Evolutionary conservation across 2,888 invertebrate genomes (phyloP).

Genomic region (Tenthredo notha): DNA sequence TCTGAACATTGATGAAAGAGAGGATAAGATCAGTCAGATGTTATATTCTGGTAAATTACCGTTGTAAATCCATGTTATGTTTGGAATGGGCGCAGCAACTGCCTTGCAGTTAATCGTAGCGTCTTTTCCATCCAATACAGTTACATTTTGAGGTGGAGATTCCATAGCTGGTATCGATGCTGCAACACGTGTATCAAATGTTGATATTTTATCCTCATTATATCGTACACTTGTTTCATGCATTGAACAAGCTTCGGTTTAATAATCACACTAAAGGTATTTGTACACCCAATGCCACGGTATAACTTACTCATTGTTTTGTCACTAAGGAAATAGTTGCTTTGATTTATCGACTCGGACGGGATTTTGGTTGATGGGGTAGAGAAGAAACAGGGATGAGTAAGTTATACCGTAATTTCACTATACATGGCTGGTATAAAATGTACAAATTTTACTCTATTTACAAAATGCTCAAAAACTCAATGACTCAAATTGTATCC

Average conservation of each 20-base stretch:
- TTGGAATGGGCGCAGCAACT: conserved; percentile 94
- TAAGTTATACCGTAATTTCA: conserved; percentile 9
- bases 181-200: conserved; percentile 77
- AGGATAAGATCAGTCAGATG: conserved; percentile 8
- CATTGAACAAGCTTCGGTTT: conserved; percentile 57
- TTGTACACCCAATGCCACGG: conserved; percentile 36
- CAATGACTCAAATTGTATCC: neutral
- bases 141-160: conserved; percentile 90
- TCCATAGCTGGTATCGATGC: conserved; percentile 95
- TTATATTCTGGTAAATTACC: conserved; percentile 81
- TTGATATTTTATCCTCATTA: conserved; percentile 24
- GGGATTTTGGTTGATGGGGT: neutral
- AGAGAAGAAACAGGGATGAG: neutral
- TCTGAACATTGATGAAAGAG: conserved; percentile 1
- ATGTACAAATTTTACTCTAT: conserved; percentile 12
- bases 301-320: conserved; percentile 16
- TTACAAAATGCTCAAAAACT: conserved; percentile 25
- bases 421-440: neutral
- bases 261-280: conserved; percentile 53
- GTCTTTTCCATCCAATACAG: conserved; percentile 95
- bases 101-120: conserved; percentile 93
- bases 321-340: neutral
- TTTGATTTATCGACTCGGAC: neutral
- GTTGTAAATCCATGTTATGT: conserved; percentile 94
- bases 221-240: conserved; percentile 47